Evolutionary conservation across 2,113 vertebrate genomes (phyloP).

Genomic region (Protobothrops flavoviridis): DNA sequence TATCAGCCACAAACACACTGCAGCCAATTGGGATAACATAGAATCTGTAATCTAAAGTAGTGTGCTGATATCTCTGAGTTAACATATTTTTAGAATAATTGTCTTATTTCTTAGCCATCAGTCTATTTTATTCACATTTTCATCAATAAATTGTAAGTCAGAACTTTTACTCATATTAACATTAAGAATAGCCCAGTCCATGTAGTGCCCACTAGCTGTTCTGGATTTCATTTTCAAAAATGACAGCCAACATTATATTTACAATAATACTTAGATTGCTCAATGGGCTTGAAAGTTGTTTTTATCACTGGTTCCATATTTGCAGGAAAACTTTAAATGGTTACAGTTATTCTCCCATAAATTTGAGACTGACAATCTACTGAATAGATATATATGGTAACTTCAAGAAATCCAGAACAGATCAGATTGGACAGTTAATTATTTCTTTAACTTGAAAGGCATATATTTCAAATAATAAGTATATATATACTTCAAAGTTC

Average conservation of each 20-base stretch:
- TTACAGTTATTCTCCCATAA: not conserved
- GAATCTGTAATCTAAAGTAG: not conserved
- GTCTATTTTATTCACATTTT: not conserved
- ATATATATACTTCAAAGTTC: too few species aligned
- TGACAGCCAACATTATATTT: not conserved
- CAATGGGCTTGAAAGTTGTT: not conserved
- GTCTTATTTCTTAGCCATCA: not conserved
- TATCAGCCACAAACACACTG: not conserved
- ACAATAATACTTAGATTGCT: not conserved
- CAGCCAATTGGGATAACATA: not conserved
- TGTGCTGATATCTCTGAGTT: not conserved
- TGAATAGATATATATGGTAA: not conserved
- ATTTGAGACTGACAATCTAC: not conserved
- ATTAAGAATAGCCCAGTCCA: not conserved
- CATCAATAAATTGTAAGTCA: not conserved
- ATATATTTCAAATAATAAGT: too few species aligned
- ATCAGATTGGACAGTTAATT: too few species aligned
- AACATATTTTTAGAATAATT: not conserved
- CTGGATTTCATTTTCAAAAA: not conserved
- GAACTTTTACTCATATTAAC: not conserved
- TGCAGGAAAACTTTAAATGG: not conserved
- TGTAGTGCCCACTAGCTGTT: not conserved
- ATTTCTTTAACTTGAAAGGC: too few species aligned
- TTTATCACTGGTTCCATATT: not conserved
- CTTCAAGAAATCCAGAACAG: too few species aligned